These are phyloP conservation scores for Acanthopagrus latus DNA, from an alignment of 2,797 vertebrate genomes.

Conservation along the genomic window DNA sequence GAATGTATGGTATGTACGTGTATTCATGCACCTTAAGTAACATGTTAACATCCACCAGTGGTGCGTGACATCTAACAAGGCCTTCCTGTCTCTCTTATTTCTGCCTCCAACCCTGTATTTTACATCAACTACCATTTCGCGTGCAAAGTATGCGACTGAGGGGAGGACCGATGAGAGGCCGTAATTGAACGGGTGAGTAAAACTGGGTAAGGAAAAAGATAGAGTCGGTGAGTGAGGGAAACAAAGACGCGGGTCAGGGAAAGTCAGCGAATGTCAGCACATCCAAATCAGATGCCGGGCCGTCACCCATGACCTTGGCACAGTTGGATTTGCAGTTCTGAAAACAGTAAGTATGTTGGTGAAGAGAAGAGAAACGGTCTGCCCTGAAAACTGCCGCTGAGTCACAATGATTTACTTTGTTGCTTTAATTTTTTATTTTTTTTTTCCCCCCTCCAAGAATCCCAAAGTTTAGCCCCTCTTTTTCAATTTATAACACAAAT, in stretches of 20 bases:
- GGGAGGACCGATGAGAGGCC: slow-evolving; percentile 39
- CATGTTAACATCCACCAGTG: neutral
- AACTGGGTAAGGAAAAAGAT: slow-evolving; percentile 56
- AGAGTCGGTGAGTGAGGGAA: slow-evolving; percentile 64
- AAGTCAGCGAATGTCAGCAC: slow-evolving; percentile 69
- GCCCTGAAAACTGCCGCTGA: neutral
- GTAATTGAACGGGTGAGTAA: slow-evolving; percentile 52
- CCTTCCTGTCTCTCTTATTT: slow-evolving; percentile 10
- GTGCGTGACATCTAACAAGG: neutral
- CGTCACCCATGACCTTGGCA: slow-evolving; percentile 66
- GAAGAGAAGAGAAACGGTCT: slow-evolving; percentile 38
- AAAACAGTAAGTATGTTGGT: slow-evolving; percentile 43
- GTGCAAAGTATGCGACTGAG: slow-evolving; percentile 32
- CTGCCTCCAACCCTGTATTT: slow-evolving; percentile 26
- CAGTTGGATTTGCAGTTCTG: slow-evolving; percentile 57
- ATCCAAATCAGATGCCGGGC: slow-evolving; percentile 68
- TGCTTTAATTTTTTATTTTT: slow-evolving; percentile 9
- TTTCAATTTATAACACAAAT: slow-evolving; percentile 21
- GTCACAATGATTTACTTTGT: slow-evolving; percentile 8
- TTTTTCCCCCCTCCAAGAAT: slow-evolving; percentile 14
- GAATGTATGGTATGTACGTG: neutral
- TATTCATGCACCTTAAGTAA: neutral
- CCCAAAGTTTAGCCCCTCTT: neutral
- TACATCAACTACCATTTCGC: slow-evolving; percentile 33
- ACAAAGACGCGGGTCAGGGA: slow-evolving; percentile 62